Percentiles rank a stretch among this genome's conserved stretches.
Conservation (phyloP, 2,797 vertebrate species). For the Trematomus bernacchii region DNA sequence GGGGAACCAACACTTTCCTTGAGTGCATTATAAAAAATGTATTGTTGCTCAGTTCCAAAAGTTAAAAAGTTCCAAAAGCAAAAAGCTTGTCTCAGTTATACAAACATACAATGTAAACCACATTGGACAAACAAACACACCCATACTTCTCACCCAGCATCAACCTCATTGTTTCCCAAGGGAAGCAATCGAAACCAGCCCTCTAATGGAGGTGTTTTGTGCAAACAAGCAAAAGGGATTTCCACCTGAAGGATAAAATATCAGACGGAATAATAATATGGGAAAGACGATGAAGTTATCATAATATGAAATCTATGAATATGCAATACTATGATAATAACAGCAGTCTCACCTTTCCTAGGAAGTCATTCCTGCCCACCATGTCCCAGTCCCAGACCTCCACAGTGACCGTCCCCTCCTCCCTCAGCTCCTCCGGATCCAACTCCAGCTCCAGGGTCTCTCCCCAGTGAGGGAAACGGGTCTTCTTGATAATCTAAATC, state of each 20-base stretch:
- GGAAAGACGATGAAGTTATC: neutral
- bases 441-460: conserved; percentile 90
- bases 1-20: conserved; percentile 25
- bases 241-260: conserved; percentile 84
- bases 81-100: conserved; percentile 5
- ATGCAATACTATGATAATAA: neutral
- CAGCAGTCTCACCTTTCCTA: conserved; percentile 87
- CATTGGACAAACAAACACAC: conserved; percentile 53
- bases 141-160: conserved; percentile 84
- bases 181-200: conserved; percentile 95
- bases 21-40: conserved; percentile 11
- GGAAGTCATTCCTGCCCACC: conserved; percentile 95
- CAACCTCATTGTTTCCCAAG: conserved; percentile 84
- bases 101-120: conserved; percentile 29
- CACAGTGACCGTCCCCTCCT: conserved; percentile 80
- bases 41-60: conserved; percentile 2
- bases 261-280: conserved; percentile 9
- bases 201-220: conserved; percentile 80
- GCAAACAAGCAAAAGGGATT: conserved; percentile 85
- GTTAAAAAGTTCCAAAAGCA: conserved; percentile 11
- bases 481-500: conserved; percentile 93
- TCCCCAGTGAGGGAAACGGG: conserved; percentile 92
- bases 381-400: conserved; percentile 98
- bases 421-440: conserved; percentile 71
- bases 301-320: neutral